Evolutionary conservation across 2,888 invertebrate genomes (phyloP).

Genomic region (Microctonus aethiopoides): DNA sequence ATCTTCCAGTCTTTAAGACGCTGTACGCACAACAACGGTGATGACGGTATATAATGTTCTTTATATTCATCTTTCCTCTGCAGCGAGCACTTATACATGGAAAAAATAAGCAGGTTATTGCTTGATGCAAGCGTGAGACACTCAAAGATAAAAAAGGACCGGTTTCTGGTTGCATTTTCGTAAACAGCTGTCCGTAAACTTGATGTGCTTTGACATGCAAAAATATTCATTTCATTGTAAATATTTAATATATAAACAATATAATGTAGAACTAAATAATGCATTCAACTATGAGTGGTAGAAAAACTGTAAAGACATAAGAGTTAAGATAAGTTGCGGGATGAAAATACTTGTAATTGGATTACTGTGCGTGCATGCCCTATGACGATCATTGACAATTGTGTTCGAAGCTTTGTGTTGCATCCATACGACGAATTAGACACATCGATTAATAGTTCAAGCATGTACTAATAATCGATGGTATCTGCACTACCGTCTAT

Average conservation of each 20-base stretch:
- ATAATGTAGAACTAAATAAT: too few species aligned
- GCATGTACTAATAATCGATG: not conserved
- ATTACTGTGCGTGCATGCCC: not conserved
- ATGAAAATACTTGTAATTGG: not conserved
- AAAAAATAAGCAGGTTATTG: too few species aligned
- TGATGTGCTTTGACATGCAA: not conserved
- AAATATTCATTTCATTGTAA: not conserved
- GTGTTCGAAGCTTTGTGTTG: slow-evolving; percentile 31
- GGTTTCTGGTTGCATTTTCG: slow-evolving; percentile 28
- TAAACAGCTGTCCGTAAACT: slow-evolving; percentile 20
- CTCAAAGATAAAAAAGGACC: slow-evolving; percentile 19
- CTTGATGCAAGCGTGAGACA: not conserved
- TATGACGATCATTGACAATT: not conserved
- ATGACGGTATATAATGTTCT: too few species aligned
- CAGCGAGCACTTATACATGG: not conserved
- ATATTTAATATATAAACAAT: not conserved
- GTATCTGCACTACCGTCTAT: slow-evolving; percentile 15
- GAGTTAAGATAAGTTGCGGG: too few species aligned
- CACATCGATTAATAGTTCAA: slow-evolving; percentile 37
- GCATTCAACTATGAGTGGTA: too few species aligned
- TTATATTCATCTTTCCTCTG: not conserved
- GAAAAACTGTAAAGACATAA: too few species aligned
- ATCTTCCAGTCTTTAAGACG: too few species aligned
- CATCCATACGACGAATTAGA: slow-evolving; percentile 36
- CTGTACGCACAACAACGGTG: not conserved